These are phyloP conservation scores for Lacerta viridis DNA, from an alignment of 2,797 vertebrate genomes.

Conservation along the genomic window DNA sequence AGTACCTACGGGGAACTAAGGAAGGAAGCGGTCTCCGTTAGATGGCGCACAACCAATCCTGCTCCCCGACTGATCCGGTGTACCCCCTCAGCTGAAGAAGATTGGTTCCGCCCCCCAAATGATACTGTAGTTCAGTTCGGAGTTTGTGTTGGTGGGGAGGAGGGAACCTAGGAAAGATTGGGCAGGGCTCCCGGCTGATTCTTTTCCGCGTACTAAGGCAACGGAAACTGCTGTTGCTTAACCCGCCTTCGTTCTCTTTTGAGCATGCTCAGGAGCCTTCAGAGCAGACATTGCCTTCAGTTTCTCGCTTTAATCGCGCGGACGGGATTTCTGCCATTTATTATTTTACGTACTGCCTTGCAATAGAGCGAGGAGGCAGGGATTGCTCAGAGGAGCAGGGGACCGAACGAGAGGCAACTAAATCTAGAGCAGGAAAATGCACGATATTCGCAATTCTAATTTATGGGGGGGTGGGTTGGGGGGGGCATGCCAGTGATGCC, in stretches of 20 bases:
- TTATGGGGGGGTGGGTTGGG: no score
- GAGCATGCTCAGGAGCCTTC: neutral
- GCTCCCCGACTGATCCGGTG: constrained; percentile 22
- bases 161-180: no score
- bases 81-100: constrained; percentile 8
- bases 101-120: constrained; percentile 54
- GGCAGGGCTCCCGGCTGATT: neutral
- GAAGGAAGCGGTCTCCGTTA: neutral
- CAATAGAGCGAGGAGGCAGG: no score
- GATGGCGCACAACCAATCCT: constrained; percentile 8
- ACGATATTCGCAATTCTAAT: neutral
- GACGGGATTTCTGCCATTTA: no score
- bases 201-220: neutral
- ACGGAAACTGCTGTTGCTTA: neutral
- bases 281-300: neutral
- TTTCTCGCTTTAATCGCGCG: neutral
- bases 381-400: neutral
- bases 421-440: neutral
- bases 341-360: no score
- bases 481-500: no score
- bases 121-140: neutral
- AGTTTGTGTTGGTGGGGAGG: neutral
- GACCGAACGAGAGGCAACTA: neutral
- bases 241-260: no score
- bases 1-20: neutral